A percentile compares a stretch with the other conserved stretches of the same genome.
Evolutionary conservation across 2,113 vertebrate species (phyloP).

Genomic region (Etheostoma cragini): DNA sequence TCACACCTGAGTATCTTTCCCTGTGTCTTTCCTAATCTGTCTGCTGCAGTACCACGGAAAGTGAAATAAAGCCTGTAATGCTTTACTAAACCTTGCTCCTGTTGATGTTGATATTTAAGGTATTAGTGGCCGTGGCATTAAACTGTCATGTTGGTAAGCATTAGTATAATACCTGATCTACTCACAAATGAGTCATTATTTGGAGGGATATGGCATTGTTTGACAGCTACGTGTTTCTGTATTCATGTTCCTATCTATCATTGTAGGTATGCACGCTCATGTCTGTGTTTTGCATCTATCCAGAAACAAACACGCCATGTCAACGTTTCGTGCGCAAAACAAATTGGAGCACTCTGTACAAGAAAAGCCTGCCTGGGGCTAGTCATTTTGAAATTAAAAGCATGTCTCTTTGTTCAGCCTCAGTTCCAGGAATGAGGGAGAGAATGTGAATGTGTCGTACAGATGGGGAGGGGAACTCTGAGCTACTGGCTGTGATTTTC

Average conservation of each 20-base stretch:
- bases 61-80: constrained; percentile 26
- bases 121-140: constrained; percentile 22
- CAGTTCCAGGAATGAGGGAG: constrained; percentile 58
- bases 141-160: constrained; percentile 32
- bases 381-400: constrained; percentile 77
- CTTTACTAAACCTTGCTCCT: background rate
- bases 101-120: constrained; percentile 17
- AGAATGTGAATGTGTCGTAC: constrained; percentile 57
- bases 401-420: constrained; percentile 73
- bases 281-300: constrained; percentile 62
- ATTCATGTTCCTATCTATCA: constrained; percentile 57
- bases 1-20: constrained; percentile 34
- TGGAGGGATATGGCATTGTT: constrained; percentile 40
- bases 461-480: constrained; percentile 44
- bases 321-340: constrained; percentile 61
- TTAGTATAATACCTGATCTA: constrained; percentile 53
- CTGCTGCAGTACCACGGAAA: constrained; percentile 16
- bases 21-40: constrained; percentile 37
- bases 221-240: constrained; percentile 48
- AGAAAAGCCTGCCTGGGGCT: constrained; percentile 68
- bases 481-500: constrained; percentile 69
- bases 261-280: constrained; percentile 38
- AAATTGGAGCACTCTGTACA: constrained; percentile 68
- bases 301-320: constrained; percentile 68
- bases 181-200: constrained; percentile 56